Percentiles rank a stretch among this genome's conserved stretches.
Conservation (phyloP, 2,888 invertebrate species). For the Pristionchus japonicus region DNA sequence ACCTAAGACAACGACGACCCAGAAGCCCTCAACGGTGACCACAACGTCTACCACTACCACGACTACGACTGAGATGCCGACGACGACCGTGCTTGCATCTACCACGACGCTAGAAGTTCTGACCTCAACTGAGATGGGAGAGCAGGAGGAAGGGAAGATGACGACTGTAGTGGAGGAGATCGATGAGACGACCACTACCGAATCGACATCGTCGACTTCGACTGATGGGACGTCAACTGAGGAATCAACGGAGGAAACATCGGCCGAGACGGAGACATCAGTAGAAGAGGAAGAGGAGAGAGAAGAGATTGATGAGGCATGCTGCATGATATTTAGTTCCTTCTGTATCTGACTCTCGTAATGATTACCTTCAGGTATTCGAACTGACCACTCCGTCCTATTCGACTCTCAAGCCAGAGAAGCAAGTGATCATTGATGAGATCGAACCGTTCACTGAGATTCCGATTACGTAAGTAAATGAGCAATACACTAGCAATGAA, state of each 20-base stretch:
- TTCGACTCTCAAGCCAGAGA: constrained; percentile 17
- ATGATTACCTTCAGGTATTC: not conserved
- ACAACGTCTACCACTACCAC: not conserved
- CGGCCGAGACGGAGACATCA: not conserved
- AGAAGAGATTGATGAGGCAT: constrained; percentile 40
- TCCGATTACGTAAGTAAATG: not conserved
- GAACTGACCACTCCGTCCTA: constrained; percentile 11
- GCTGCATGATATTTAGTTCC: not conserved
- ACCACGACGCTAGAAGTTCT: not conserved
- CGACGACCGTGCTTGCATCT: not conserved
- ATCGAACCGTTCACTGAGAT: constrained; percentile 18
- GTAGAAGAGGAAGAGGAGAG: not conserved
- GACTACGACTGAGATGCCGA: constrained; percentile 38
- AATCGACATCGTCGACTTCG: not conserved
- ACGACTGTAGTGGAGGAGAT: not conserved
- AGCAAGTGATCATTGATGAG: constrained; percentile 43
- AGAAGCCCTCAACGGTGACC: constrained; percentile 41
- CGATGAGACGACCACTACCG: constrained; percentile 1
- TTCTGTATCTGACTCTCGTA: not conserved
- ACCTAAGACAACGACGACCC: not conserved
- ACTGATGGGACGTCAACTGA: not conserved
- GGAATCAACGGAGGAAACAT: not conserved
- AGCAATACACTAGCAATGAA: not conserved
- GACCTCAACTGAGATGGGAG: not conserved
- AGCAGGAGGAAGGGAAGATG: not conserved